Percentiles rank a stretch among this genome's conserved stretches.
phyloP scores from a whole-genome alignment of 2,888 invertebrate species.

The Meteorus cinctellus region DNA sequence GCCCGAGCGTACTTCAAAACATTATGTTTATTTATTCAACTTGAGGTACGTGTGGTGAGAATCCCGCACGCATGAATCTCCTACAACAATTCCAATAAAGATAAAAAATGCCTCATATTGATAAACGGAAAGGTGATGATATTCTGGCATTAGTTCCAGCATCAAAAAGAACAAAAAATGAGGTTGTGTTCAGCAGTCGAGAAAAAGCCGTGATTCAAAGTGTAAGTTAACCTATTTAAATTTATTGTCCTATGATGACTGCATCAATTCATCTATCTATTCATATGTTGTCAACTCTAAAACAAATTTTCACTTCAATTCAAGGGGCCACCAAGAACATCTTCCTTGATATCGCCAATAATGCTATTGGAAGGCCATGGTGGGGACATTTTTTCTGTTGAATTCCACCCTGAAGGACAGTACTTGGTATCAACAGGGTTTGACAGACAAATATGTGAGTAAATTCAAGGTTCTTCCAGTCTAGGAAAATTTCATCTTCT shows the following conservation, averaged over 20 bases:
- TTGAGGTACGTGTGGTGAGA: too few species aligned
- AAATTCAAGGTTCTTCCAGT: neutral
- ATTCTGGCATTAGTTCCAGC: conserved; percentile 73
- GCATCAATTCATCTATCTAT: neutral
- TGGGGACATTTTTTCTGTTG: conserved; percentile 94
- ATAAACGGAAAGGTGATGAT: conserved; percentile 71
- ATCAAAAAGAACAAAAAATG: conserved; percentile 82
- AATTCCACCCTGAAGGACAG: conserved; percentile 97
- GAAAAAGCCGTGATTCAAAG: conserved; percentile 85
- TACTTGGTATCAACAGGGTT: conserved; percentile 95
- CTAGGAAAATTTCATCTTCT: too few species aligned
- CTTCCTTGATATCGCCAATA: conserved; percentile 92
- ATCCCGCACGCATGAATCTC: too few species aligned
- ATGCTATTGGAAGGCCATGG: conserved; percentile 98
- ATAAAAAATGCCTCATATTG: conserved; percentile 65
- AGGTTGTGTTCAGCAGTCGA: conserved; percentile 82
- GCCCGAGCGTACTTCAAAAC: too few species aligned
- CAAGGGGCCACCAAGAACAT: conserved; percentile 85
- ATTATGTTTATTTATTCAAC: too few species aligned
- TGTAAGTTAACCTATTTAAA: conserved; percentile 75
- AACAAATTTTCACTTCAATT: conserved; percentile 47
- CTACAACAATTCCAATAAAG: neutral
- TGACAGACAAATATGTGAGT: conserved; percentile 94
- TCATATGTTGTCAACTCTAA: neutral
- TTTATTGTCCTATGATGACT: neutral